These are phyloP conservation scores for Stratiolaelaps scimitus DNA, from an alignment of 1,140 invertebrate genomes.

Conservation along the genomic window DNA sequence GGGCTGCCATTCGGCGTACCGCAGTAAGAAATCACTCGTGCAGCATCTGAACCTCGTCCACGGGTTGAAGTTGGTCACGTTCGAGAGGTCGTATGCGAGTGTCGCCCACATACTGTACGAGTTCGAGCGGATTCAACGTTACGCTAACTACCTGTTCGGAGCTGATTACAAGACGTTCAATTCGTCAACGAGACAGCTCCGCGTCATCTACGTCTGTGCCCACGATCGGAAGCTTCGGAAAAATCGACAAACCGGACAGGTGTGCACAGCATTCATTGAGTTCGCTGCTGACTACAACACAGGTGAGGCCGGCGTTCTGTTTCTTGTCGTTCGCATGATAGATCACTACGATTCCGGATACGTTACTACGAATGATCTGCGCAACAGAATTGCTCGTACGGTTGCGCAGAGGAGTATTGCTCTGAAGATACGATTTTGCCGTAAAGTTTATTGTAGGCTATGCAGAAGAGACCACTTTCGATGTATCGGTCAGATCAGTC, in stretches of 20 bases:
- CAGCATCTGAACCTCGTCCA: background rate
- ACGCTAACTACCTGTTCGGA: constrained; percentile 22
- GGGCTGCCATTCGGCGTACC: background rate
- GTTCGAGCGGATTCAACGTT: constrained; percentile 17
- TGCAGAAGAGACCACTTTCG: no score
- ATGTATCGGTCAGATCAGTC: no score
- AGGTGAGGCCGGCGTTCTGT: background rate
- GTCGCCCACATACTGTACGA: constrained; percentile 14
- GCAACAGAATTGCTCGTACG: no score
- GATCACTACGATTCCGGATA: no score
- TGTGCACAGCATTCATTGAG: constrained; percentile 21
- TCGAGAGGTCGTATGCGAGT: background rate
- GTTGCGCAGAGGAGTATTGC: no score
- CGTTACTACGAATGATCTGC: no score
- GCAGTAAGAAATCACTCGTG: constrained; percentile 6
- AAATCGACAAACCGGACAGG: constrained; percentile 18
- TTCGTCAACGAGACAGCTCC: constrained; percentile 10
- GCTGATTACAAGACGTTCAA: constrained; percentile 27
- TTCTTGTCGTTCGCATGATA: no score
- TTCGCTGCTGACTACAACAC: constrained; percentile 1
- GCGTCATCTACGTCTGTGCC: constrained; percentile 23
- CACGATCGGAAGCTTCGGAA: constrained; percentile 22
- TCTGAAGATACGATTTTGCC: no score
- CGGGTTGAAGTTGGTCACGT: constrained; percentile 14
- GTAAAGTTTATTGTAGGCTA: no score